Conservation (phyloP, 2,113 vertebrate species). For the Psittacula cyanocephala region DNA sequence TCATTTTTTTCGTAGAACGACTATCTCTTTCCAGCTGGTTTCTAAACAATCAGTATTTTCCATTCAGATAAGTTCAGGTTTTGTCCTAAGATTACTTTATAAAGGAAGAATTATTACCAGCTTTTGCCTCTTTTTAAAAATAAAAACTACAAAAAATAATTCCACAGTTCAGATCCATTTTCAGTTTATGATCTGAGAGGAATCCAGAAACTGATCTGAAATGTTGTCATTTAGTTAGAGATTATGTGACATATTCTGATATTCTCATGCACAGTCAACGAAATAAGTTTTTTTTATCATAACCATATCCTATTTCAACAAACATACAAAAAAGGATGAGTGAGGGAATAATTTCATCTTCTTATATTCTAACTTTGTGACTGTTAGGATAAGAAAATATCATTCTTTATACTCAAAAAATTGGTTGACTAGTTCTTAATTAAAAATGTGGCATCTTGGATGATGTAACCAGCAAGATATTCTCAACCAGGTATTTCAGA, state of each 20-base stretch:
- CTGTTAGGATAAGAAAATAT: neutral
- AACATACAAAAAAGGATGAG: neutral
- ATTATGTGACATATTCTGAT: neutral
- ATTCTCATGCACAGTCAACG: neutral
- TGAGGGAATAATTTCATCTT: neutral
- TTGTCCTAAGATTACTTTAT: neutral
- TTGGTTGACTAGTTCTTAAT: neutral
- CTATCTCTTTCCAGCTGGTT: neutral
- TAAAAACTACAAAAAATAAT: neutral
- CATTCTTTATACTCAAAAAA: neutral
- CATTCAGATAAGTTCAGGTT: neutral
- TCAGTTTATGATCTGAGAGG: neutral
- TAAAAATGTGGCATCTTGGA: neutral
- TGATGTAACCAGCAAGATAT: neutral
- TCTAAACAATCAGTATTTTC: neutral
- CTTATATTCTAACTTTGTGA: neutral
- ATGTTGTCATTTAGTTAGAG: neutral
- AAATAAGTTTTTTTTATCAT: neutral
- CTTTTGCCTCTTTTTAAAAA: neutral
- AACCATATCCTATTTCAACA: neutral
- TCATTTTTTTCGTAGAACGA: neutral
- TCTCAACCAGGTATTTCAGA: neutral
- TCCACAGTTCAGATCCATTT: neutral
- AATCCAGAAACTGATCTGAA: neutral
- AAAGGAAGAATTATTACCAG: neutral